Evolutionary conservation across 2,113 vertebrate species (phyloP).

Genomic region (Loxodonta africana): DNA sequence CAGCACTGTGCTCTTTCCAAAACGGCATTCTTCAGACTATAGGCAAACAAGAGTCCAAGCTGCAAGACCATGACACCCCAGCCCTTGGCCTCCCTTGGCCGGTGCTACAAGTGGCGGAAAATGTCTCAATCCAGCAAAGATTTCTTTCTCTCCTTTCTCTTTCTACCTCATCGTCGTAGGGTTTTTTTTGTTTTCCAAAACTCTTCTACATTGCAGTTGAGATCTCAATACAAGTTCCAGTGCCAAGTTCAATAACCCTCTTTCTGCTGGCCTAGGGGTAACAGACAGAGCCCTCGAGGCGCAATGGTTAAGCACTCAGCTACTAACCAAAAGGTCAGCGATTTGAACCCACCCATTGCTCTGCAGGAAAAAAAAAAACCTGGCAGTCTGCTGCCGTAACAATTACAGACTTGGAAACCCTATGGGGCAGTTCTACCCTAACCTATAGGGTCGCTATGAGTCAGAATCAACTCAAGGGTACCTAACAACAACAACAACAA

Average conservation of each 20-base stretch:
- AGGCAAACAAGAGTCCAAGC: too few species aligned
- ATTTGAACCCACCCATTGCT: not conserved
- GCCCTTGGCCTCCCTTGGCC: not conserved
- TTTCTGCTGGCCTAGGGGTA: not conserved
- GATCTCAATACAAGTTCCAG: not conserved
- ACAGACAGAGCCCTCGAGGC: not conserved
- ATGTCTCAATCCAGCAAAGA: not conserved
- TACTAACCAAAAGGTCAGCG: not conserved
- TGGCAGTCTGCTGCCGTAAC: too few species aligned
- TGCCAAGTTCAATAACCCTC: not conserved
- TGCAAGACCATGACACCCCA: too few species aligned
- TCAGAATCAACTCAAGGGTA: not conserved
- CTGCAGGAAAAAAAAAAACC: not conserved
- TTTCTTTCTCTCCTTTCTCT: not conserved
- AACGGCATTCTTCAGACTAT: too few species aligned
- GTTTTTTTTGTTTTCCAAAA: not conserved
- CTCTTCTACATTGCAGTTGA: not conserved
- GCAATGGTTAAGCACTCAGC: not conserved
- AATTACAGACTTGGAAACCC: not conserved
- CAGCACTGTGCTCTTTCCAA: not conserved
- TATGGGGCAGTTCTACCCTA: not conserved
- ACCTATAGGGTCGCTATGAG: not conserved
- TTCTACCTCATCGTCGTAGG: not conserved
- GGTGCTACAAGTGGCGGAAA: not conserved
- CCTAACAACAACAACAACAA: not conserved